phyloP scores from a whole-genome alignment of 2,113 vertebrate genomes.

The Oreochromis aureus region DNA sequence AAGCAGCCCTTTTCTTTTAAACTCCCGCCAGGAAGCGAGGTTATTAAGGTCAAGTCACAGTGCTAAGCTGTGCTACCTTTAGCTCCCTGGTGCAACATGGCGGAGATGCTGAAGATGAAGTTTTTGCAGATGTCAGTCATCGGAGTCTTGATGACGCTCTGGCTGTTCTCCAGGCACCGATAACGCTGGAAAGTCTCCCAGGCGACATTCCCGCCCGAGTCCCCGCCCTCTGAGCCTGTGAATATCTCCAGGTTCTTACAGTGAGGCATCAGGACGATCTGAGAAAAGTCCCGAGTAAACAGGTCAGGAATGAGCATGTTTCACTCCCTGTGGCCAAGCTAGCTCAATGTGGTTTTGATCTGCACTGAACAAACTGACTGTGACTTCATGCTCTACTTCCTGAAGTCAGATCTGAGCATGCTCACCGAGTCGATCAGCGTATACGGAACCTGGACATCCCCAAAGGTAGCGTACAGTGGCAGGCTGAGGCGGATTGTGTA shows the following conservation, averaged over 20 bases:
- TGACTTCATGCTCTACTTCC: not conserved
- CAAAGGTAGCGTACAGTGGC: conserved; percentile 80
- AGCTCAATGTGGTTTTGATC: not conserved
- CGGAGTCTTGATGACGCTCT: conserved; percentile 85
- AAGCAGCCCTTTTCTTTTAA: not conserved
- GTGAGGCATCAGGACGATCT: conserved; percentile 96
- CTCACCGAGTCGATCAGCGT: conserved; percentile 93
- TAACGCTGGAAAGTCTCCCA: conserved; percentile 96
- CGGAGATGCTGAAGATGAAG: conserved; percentile 93
- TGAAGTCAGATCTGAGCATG: not conserved
- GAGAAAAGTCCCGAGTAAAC: not conserved
- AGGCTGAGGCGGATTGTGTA: conserved; percentile 90
- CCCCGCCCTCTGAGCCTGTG: conserved; percentile 79
- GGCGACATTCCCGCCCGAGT: conserved; percentile 71
- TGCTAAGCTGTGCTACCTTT: conserved; percentile 69
- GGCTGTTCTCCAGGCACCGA: conserved; percentile 92
- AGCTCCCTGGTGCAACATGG: conserved; percentile 84
- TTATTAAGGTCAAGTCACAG: not conserved
- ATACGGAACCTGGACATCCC: conserved; percentile 83
- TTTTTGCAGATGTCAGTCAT: conserved; percentile 92
- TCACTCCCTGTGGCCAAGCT: fast-evolving
- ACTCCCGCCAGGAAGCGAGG: not conserved
- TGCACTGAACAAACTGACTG: not conserved
- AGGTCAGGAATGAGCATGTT: not conserved
- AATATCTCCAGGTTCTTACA: conserved; percentile 94